Conservation (phyloP, 1,140 invertebrate species). For the Drosophila fuyamai region DNA sequence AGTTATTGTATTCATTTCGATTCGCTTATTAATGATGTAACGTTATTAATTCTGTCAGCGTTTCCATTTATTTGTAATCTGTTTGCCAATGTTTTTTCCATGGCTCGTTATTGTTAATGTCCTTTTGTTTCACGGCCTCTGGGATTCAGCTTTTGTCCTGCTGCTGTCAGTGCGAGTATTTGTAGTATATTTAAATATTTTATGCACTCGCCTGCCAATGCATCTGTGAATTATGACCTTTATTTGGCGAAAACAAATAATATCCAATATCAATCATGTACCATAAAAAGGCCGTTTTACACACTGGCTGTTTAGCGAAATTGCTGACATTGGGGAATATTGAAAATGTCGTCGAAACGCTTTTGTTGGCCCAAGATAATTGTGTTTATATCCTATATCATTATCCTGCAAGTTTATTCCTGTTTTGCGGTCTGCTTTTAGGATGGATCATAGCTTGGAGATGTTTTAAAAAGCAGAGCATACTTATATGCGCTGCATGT, state of each 20-base stretch:
- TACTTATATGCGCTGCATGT: conserved; percentile 39
- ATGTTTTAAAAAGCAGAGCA: neutral
- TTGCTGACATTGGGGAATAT: conserved; percentile 9
- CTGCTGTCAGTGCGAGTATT: conserved; percentile 37
- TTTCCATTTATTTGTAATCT: conserved; percentile 58
- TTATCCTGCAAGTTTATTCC: neutral
- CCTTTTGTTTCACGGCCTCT: conserved; percentile 38
- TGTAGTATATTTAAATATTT: conserved; percentile 44
- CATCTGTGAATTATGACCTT: conserved; percentile 36
- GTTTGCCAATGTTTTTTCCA: conserved; percentile 33
- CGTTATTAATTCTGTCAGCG: conserved; percentile 66
- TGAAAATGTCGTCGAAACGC: neutral
- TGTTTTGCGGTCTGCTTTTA: neutral
- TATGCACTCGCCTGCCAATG: conserved; percentile 45
- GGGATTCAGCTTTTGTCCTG: conserved; percentile 8
- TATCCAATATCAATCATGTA: conserved; percentile 32
- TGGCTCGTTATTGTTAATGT: conserved; percentile 62
- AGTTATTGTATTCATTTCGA: conserved; percentile 54
- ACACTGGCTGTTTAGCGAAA: conserved; percentile 10
- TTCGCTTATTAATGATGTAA: conserved; percentile 62
- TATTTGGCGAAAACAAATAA: conserved; percentile 39
- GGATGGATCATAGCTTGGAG: neutral
- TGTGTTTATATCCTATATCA: neutral
- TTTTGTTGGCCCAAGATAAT: conserved; percentile 11
- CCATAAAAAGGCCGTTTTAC: conserved; percentile 18